Evolutionary conservation across 2,888 invertebrate species (phyloP), one percentile per base, ranked within the genome.

Genomic region (Orgyia antiqua): DNA sequence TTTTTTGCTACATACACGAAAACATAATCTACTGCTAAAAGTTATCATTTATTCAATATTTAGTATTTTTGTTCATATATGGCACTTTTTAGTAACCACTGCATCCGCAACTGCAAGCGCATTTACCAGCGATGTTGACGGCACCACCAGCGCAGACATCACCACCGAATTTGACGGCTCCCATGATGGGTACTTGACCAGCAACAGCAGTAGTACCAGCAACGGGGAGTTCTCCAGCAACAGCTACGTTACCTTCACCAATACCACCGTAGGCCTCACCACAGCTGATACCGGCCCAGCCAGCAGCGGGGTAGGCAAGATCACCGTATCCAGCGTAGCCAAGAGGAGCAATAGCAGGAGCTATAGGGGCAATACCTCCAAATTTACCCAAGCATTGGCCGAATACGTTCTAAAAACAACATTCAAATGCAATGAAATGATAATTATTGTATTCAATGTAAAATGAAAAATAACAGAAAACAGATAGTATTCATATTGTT

Each of bases 121-220:
- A n/a, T n/a, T n/a, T n/a, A n/a, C n/a, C n/a, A n/a, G n/a, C n/a
- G n/a, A n/a, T n/a, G n/a, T n/a, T n/a, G n/a, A n/a, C n/a, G 10
- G 26, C 15, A 2, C 26, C 13, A 9, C 3, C 17, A 17, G 17
- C 17, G 4, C 35, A 15, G 1, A 42, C 38, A 4, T 24, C 9
- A 2, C 45, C 47, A 1, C 24, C 29, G 26, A 45, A 33, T 3
- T 11, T 19, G 2, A 48, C 42, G 15, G 31, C 21, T 1, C 45
- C 50, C 12, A 28, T 21, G 29, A 48, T 37, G 3, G 48, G 48
- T 2, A 48, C 36, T 13, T 46, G 42, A 24, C 48, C 48, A 4
- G 36, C 24, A 4, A 49, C 29, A n/a, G 33, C 32, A 10, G 38
- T 36, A n/a, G 15, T 28, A 12, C 50, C 44, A 12, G 36, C 38